phyloP scores from a whole-genome alignment of 2,888 invertebrate genomes.

The Theristus sp. region DNA sequence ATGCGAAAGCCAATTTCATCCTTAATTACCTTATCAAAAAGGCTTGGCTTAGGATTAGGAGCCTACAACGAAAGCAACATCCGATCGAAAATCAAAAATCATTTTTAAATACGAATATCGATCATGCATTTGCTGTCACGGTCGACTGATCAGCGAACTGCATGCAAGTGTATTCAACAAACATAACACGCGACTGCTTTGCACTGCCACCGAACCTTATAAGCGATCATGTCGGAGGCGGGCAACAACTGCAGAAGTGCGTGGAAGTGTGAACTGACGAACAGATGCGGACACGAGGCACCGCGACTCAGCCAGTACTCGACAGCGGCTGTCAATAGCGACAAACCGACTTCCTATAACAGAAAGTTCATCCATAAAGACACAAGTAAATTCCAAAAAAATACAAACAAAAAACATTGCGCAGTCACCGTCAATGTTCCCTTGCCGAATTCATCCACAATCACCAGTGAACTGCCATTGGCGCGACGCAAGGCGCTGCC shows the following conservation, averaged over 20 bases:
- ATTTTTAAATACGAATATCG: too few relatives aligned
- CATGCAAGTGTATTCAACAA: background rate
- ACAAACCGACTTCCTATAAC: conserved; percentile 54
- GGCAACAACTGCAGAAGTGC: conserved; percentile 44
- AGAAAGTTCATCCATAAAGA: conserved; percentile 2
- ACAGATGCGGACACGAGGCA: conserved; percentile 48
- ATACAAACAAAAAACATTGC: too few relatives aligned
- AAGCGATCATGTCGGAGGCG: background rate
- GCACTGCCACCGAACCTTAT: too few relatives aligned
- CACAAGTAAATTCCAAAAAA: too few relatives aligned
- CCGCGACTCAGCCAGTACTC: conserved; percentile 45
- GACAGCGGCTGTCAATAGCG: conserved; percentile 50
- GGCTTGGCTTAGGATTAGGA: too few relatives aligned
- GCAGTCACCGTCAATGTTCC: conserved; percentile 47
- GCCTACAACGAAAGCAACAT: too few relatives aligned
- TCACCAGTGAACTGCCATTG: conserved; percentile 47
- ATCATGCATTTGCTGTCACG: too few relatives aligned
- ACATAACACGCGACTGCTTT: too few relatives aligned
- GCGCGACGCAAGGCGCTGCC: conserved; percentile 49
- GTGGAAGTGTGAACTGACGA: conserved; percentile 59
- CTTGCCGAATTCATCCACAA: conserved; percentile 75
- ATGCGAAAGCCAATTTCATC: too few relatives aligned
- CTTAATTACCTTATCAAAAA: too few relatives aligned
- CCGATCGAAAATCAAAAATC: too few relatives aligned
- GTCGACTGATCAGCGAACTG: too few relatives aligned